Conservation (phyloP, 2,888 invertebrate species). For the Cephus spinipes region DNA sequence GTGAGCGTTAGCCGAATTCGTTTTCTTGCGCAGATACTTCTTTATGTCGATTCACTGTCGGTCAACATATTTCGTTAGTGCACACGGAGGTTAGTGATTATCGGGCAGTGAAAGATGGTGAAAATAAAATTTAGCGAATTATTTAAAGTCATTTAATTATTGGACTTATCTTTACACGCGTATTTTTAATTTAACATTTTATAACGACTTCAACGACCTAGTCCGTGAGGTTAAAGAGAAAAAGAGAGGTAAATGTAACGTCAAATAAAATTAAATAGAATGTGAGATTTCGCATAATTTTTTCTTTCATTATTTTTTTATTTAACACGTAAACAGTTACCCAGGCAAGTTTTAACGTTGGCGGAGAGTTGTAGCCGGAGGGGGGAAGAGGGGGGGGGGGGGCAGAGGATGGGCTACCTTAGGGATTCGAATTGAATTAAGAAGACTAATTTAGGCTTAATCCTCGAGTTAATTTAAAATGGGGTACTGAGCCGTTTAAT, state of each 20-base stretch:
- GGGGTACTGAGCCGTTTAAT: slow-evolving; percentile 34
- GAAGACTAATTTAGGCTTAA: slow-evolving; percentile 46
- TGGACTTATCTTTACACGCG: neutral
- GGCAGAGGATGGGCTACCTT: neutral
- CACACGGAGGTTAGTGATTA: too few relatives aligned
- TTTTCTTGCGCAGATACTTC: too few relatives aligned
- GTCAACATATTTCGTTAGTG: too few relatives aligned
- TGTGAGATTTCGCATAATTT: neutral
- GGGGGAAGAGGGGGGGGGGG: too few relatives aligned
- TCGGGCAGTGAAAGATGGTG: too few relatives aligned
- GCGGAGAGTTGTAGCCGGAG: neutral
- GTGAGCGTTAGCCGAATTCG: too few relatives aligned
- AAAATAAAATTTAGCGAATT: neutral
- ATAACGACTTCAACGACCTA: neutral
- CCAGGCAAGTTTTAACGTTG: neutral
- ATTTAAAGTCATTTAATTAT: neutral
- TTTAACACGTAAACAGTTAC: neutral
- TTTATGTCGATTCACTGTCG: too few relatives aligned
- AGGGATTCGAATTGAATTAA: slow-evolving; percentile 46
- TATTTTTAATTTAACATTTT: too few relatives aligned
- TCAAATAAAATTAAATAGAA: neutral
- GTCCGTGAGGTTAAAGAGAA: neutral
- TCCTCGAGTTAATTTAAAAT: slow-evolving; percentile 45
- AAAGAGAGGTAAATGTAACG: neutral
- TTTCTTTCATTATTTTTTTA: slow-evolving; percentile 6